A percentile compares a stretch with the other conserved stretches of the same genome.
phyloP scores from a whole-genome alignment of 2,113 vertebrate genomes.

The Beaufortia kweichowensis region DNA sequence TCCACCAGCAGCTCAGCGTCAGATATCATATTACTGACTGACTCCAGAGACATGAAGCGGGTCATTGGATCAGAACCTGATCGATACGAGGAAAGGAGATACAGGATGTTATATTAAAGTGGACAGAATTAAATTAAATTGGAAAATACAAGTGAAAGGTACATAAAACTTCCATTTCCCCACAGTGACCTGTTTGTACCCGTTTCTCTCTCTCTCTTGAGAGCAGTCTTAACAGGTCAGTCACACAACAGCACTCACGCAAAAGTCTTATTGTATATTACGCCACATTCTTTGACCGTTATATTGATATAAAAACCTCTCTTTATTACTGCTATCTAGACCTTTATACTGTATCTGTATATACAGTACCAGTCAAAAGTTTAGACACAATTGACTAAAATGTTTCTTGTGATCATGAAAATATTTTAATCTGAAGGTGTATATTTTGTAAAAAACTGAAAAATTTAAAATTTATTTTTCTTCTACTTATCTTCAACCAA shows the following conservation, averaged over 20 bases:
- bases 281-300: background rate
- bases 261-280: background rate
- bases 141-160: slow-evolving; percentile 30
- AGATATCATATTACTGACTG: slow-evolving; percentile 45
- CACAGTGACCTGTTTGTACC: slow-evolving; percentile 26
- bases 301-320: background rate
- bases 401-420: too few relatives aligned
- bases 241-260: background rate
- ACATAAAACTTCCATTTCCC: background rate
- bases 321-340: too few relatives aligned
- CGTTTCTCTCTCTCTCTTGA: background rate
- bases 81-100: slow-evolving; percentile 37
- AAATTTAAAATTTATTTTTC: too few relatives aligned
- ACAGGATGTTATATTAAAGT: slow-evolving; percentile 45
- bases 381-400: too few relatives aligned
- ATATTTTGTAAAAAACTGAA: too few relatives aligned
- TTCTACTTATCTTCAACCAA: too few relatives aligned
- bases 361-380: too few relatives aligned
- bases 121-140: slow-evolving; percentile 44
- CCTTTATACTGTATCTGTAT: too few relatives aligned
- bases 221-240: background rate
- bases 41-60: slow-evolving; percentile 31
- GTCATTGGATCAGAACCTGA: slow-evolving; percentile 40
- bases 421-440: too few relatives aligned
- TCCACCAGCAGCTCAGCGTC: slow-evolving; percentile 42